These are phyloP conservation scores for Pitta sordida DNA, from an alignment of 2,113 vertebrate genomes.

Conservation along the genomic window DNA sequence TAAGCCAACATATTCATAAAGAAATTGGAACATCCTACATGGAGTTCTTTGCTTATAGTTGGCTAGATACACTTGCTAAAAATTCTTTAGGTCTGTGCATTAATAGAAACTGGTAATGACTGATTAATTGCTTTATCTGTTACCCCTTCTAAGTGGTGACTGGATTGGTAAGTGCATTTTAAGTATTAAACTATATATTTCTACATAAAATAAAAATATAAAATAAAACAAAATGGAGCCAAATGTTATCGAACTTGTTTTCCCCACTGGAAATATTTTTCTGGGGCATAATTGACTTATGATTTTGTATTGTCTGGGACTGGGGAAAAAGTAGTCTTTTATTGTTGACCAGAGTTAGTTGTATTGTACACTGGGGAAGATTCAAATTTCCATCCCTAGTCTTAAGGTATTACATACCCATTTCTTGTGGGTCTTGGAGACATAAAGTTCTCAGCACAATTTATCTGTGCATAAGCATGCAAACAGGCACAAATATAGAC, in stretches of 20 bases:
- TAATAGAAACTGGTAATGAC: background rate
- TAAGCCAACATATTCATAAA: background rate
- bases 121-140: background rate
- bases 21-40: background rate
- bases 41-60: background rate
- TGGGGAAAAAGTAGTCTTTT: background rate
- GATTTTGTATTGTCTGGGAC: background rate
- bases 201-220: background rate
- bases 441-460: background rate
- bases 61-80: background rate
- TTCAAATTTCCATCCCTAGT: background rate
- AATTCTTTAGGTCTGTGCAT: background rate
- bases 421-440: background rate
- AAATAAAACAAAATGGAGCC: background rate
- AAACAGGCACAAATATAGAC: conserved; percentile 17
- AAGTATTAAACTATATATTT: background rate
- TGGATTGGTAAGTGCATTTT: background rate
- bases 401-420: background rate
- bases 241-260: background rate
- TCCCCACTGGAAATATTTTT: background rate
- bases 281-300: background rate
- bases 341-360: background rate
- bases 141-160: background rate
- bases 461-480: background rate
- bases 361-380: background rate